A percentile compares a stretch with the other conserved stretches of the same genome.
Evolutionary conservation across 2,797 vertebrate species (phyloP).

Genomic region (Arctocebus calabarensis): DNA sequence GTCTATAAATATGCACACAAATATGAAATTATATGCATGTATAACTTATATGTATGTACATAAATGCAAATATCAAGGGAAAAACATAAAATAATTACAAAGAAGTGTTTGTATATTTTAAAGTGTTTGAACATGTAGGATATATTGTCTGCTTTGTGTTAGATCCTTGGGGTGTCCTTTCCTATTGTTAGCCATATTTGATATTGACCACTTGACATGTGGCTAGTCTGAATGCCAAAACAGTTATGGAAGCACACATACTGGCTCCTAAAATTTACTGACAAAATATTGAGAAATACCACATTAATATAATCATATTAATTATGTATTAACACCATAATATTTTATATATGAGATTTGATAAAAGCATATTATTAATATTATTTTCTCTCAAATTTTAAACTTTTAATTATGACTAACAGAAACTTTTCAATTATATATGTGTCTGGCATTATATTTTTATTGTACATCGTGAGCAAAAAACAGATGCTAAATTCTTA

Average conservation of each 20-base stretch:
- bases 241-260: background rate
- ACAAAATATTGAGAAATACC: background rate
- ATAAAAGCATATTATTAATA: background rate
- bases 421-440: background rate
- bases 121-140: background rate
- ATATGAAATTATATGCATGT: background rate
- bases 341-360: background rate
- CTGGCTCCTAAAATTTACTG: background rate
- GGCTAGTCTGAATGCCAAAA: background rate
- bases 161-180: background rate
- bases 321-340: background rate
- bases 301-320: background rate
- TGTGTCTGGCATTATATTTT: background rate
- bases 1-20: too few species aligned
- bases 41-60: background rate
- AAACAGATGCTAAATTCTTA: background rate
- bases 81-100: background rate
- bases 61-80: background rate
- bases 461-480: background rate
- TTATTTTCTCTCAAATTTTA: background rate
- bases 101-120: background rate
- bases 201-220: background rate
- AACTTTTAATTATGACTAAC: background rate
- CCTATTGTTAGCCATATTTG: background rate
- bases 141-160: background rate